Evolutionary conservation across 1,140 invertebrate species (phyloP), one percentile per base, ranked within the genome.

Genomic region (Drosophila quadrilineata): DNA sequence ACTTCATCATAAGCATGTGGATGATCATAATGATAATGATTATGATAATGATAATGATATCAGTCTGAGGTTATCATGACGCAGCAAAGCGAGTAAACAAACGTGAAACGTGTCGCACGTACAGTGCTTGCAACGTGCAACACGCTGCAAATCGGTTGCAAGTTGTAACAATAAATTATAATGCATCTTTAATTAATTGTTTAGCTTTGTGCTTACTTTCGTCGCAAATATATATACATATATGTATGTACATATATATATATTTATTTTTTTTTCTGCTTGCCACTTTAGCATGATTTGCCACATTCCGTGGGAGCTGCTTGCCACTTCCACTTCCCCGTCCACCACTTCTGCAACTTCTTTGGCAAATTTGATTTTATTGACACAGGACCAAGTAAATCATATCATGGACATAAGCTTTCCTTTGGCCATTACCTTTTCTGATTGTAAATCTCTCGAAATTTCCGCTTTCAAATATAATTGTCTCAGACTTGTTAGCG

Each of bases 381-480:
- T 76, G 75, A 79, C 59, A 71, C 31, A 29, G 21, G 33, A 19
- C 1, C 8, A n/a, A 16, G 2, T 16, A 12, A 24, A 41, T n/a
- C n/a, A n/a, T n/a, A n/a, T n/a, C 26, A 19, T 26, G n/a, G 9
- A 14, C 1, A 1, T 21, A 19, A 5, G 31, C 41, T 29, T 40
- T 22, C 38, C 22, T 66, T 48, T 72, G 24, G 17, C 24, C 24
- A 24, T 24, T 35, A 19, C 35, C 71, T 50, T 74, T 87, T 4
- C 14, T 24, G 16, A 88, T 88, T 88, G 86, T 72, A 84, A 88
- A 88, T 88, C 71, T 72, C 84, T n/a, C n/a, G n/a, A 70, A 85
- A 88, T 88, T 88, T 88, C 86, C 86, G 85, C n/a, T n/a, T 69
- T 79, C 85, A 82, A 72, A 85, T 88, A 68, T 88, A 88, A 88